A percentile compares a stretch with the other conserved stretches of the same genome.
These are phyloP conservation scores for Tetragnatha montana DNA, from an alignment of 2,888 invertebrate genomes.

Conservation along the genomic window DNA sequence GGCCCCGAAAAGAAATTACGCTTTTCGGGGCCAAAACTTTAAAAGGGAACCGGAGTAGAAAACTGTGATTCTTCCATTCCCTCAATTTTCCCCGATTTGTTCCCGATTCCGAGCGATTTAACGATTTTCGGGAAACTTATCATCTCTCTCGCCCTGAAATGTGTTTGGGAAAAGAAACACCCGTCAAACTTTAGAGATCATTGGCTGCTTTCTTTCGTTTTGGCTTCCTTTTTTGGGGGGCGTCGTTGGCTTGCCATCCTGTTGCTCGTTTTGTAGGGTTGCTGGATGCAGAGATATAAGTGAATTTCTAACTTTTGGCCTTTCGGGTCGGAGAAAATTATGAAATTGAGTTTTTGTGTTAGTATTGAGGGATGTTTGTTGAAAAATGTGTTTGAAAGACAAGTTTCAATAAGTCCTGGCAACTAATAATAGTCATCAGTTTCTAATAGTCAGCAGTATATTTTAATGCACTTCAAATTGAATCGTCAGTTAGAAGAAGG, in stretches of 20 bases:
- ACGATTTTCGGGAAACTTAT: neutral
- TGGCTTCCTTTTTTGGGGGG: neutral
- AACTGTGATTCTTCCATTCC: neutral
- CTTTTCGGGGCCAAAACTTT: neutral
- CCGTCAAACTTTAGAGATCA: neutral
- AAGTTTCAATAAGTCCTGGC: too few relatives aligned
- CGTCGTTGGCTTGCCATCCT: slow-evolving; percentile 9
- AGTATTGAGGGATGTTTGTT: too few relatives aligned
- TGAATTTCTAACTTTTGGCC: too few relatives aligned
- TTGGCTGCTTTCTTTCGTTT: neutral
- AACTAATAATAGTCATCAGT: too few relatives aligned
- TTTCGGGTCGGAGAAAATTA: too few relatives aligned
- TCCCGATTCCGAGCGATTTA: neutral
- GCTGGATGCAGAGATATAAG: too few relatives aligned
- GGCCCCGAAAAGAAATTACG: neutral
- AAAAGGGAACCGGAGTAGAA: neutral
- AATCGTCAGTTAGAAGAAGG: too few relatives aligned
- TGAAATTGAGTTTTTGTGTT: too few relatives aligned
- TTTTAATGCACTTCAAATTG: too few relatives aligned
- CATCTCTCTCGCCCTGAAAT: neutral
- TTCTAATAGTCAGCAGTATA: too few relatives aligned
- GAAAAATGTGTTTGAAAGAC: too few relatives aligned
- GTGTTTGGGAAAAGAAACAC: neutral
- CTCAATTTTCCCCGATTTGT: neutral
- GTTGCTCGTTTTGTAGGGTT: slow-evolving; percentile 20